A percentile compares a stretch with the other conserved stretches of the same genome.
These are phyloP conservation scores for Poecilia latipinna DNA, from an alignment of 2,113 vertebrate genomes.

Conservation along the genomic window DNA sequence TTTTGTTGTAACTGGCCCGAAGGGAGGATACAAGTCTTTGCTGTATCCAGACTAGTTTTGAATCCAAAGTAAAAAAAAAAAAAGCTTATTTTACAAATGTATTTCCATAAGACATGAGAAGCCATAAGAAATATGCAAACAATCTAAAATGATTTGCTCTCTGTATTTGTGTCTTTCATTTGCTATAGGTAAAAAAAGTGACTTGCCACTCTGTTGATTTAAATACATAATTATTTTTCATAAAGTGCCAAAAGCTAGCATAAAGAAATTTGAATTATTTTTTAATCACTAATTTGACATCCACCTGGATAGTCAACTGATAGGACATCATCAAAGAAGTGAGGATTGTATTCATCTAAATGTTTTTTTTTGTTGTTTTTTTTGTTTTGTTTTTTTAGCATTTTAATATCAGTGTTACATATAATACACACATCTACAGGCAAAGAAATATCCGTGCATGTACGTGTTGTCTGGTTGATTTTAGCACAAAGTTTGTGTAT, in stretches of 20 bases:
- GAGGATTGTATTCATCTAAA: neutral
- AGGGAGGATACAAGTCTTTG: too few relatives aligned
- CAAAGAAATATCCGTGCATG: neutral
- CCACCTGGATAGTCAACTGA: slow-evolving; percentile 5
- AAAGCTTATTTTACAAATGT: slow-evolving; percentile 38
- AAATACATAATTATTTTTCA: slow-evolving; percentile 50
- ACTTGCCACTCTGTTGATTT: slow-evolving; percentile 39
- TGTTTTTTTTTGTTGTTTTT: neutral
- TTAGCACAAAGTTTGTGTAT: slow-evolving; percentile 1
- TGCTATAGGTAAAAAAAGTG: slow-evolving; percentile 52
- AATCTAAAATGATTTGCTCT: slow-evolving; percentile 52
- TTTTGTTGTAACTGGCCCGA: too few relatives aligned
- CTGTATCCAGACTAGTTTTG: too few relatives aligned
- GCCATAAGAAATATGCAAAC: slow-evolving; percentile 48
- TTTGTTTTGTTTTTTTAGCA: neutral
- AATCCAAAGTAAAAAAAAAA: neutral
- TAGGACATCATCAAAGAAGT: neutral
- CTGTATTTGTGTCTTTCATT: slow-evolving; percentile 53
- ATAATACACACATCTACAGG: neutral
- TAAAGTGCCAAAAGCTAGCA: slow-evolving; percentile 40
- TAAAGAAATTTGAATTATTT: slow-evolving; percentile 17
- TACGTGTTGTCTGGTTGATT: slow-evolving; percentile 5
- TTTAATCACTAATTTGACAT: slow-evolving; percentile 2
- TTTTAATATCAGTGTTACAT: neutral
- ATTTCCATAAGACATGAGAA: slow-evolving; percentile 35